Evolutionary conservation across 2,888 invertebrate species (phyloP), one percentile per base, ranked within the genome.

Genomic region (Drosophila ustulata): DNA sequence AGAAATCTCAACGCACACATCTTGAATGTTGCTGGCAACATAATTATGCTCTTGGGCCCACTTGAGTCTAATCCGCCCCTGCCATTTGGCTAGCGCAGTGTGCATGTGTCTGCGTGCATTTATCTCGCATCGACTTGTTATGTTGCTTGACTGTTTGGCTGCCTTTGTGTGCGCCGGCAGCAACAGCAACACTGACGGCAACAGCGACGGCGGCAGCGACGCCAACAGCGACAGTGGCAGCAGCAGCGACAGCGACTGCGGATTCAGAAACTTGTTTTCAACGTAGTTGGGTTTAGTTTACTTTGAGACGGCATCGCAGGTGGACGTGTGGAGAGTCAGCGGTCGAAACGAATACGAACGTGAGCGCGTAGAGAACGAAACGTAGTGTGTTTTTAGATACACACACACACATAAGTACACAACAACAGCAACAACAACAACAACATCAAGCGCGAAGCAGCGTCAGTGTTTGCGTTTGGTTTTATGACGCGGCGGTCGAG

Each of bases 181-280:
- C 65, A 55, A 46, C 73, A 41, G 49, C 59, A 43, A 45, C 75
- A 30, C 68, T 47, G 49, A 41, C 72, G 28, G 23, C 25, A 6
- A 25, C 66, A 26, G 52, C 46, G 23, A 39, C 71, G 8, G 30
- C 26, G 43, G 23, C 34, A 6, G 26, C 46, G 13, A 1, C 37
- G 4, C 4, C 46, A 18, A 13, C 61, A 23, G 34, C 59, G 8
- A 13, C 66, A 18, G 30, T 43, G 57, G 30, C 59, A 34, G 41
- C 28, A 28, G 5, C 28, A 28, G 28, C 65, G 47, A 32, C 71
- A 62, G 59, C 70, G 55, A 52, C 69, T 58, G 64, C 75, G 72
- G 66, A 41, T 64, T 84, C 83, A 72, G 90, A 92, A 92, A 92
- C 92, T 90, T 91, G 92, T 92, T 92, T 91, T 89, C 78, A 91